Evolutionary conservation across 2,888 invertebrate species (phyloP).

Genomic region (Xestia sexstrigata): DNA sequence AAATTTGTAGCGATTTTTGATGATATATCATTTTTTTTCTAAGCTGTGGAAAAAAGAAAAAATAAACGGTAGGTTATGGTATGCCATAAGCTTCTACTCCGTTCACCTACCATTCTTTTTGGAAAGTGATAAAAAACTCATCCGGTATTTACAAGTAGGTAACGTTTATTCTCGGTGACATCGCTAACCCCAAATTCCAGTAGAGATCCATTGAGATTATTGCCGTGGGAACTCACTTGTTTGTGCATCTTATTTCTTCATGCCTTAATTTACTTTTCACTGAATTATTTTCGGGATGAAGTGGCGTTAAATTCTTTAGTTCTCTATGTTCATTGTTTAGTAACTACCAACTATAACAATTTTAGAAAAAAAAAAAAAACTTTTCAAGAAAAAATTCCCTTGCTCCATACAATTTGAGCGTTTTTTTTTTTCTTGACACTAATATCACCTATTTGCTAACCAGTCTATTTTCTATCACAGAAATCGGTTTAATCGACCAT

Average conservation of each 20-base stretch:
- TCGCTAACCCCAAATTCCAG: slow-evolving; percentile 34
- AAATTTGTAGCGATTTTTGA: too few relatives aligned
- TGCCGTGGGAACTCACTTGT: slow-evolving; percentile 45
- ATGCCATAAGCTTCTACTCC: too few relatives aligned
- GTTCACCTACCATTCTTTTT: too few relatives aligned
- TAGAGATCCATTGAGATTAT: slow-evolving; percentile 35
- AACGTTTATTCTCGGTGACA: slow-evolving; percentile 21
- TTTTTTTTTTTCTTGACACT: neutral
- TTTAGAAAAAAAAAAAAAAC: neutral
- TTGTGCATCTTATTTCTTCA: slow-evolving; percentile 18
- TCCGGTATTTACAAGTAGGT: slow-evolving; percentile 4
- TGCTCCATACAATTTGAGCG: too few relatives aligned
- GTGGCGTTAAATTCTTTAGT: neutral
- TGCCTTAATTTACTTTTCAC: slow-evolving; percentile 17
- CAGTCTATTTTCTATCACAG: neutral
- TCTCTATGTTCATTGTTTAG: neutral
- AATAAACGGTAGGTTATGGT: too few relatives aligned
- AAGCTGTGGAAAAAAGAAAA: too few relatives aligned
- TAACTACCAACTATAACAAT: neutral
- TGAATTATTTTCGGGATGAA: slow-evolving; percentile 2
- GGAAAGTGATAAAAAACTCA: too few relatives aligned
- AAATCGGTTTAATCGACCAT: slow-evolving; percentile 12
- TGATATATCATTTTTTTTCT: too few relatives aligned
- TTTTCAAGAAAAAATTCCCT: neutral
- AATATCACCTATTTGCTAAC: neutral